Percentiles rank a stretch among this genome's conserved stretches.
Evolutionary conservation across 2,888 invertebrate genomes (phyloP).

Genomic region (Deilephila elpenor): DNA sequence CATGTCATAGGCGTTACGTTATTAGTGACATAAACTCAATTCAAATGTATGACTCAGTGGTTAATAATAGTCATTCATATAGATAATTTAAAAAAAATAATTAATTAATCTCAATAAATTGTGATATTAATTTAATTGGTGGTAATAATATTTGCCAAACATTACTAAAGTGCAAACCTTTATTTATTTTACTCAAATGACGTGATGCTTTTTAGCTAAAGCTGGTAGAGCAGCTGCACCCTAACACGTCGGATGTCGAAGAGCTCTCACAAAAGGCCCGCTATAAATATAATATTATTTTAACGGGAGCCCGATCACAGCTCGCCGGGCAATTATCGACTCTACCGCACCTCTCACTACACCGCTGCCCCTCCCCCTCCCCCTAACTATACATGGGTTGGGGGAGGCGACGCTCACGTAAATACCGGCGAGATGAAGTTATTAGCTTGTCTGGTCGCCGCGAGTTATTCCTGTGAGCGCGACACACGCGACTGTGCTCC

Average conservation of each 20-base stretch:
- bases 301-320: constrained; percentile 22
- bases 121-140: too few relatives aligned
- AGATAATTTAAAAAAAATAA: too few relatives aligned
- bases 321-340: constrained; percentile 29
- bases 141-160: too few relatives aligned
- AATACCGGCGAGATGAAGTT: constrained; percentile 15
- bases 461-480: background rate
- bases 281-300: constrained; percentile 28
- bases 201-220: too few relatives aligned
- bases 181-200: background rate
- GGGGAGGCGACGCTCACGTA: background rate
- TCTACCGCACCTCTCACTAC: background rate
- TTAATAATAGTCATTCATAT: too few relatives aligned
- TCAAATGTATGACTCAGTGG: too few relatives aligned
- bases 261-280: constrained; percentile 20
- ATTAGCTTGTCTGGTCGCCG: background rate
- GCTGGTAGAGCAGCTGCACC: background rate
- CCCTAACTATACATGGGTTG: background rate
- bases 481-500: background rate
- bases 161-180: too few relatives aligned
- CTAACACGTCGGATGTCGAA: background rate
- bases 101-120: too few relatives aligned
- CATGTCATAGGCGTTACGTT: too few relatives aligned
- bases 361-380: background rate
- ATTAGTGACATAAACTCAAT: too few relatives aligned